Conservation (phyloP, 2,113 vertebrate species). For the Sylvia atricapilla region DNA sequence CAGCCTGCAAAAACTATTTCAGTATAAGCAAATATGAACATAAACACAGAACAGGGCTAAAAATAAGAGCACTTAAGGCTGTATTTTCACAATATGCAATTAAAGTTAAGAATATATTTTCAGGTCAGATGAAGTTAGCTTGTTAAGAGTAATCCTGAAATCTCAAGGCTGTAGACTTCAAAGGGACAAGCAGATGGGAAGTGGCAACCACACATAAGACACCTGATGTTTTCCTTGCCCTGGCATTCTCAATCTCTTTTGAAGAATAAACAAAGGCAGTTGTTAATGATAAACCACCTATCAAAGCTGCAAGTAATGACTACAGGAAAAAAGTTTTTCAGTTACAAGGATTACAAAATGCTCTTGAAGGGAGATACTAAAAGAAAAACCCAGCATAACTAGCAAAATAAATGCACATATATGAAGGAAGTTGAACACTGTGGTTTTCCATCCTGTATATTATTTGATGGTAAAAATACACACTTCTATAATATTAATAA, state of each 20-base stretch:
- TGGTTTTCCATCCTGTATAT: background rate
- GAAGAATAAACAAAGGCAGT: constrained; percentile 23
- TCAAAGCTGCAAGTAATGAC: background rate
- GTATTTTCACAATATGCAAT: background rate
- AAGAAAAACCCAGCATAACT: background rate
- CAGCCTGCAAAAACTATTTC: background rate
- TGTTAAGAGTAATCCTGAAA: background rate
- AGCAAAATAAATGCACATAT: background rate
- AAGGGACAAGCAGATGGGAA: background rate
- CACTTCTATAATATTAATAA: background rate
- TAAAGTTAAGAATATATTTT: background rate
- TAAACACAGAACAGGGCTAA: background rate
- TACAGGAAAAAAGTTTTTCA: background rate
- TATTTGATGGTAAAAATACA: background rate
- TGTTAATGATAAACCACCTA: constrained; percentile 10
- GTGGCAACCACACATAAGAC: background rate
- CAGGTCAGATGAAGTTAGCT: background rate
- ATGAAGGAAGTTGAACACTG: background rate
- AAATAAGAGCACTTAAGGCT: background rate
- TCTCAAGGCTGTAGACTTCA: background rate
- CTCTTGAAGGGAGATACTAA: background rate
- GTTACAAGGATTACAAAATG: background rate
- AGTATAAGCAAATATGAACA: background rate
- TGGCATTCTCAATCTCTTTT: background rate
- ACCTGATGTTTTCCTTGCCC: background rate